Evolutionary conservation across 1,140 invertebrate genomes (phyloP), one percentile per base, ranked within the genome.

Genomic region (Ditylenchus dipsaci): DNA sequence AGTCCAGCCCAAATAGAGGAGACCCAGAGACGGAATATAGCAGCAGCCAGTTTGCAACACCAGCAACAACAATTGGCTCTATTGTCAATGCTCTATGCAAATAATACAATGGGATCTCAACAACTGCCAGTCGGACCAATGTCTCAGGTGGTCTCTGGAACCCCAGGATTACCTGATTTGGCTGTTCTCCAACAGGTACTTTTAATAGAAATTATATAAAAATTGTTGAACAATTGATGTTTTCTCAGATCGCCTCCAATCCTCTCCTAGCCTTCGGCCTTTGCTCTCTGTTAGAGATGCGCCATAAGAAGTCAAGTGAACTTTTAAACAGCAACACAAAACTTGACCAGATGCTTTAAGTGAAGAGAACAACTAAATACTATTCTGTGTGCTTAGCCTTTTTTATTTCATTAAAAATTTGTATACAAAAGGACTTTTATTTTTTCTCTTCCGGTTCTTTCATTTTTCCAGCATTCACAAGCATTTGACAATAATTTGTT

Each of bases 171-270:
- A 7, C 17, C 27, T 21, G 15, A 61, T 33, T 61, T 61, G 59
- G 11, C 53, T 30, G 53, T 26, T 11, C 59, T 61, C 3, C 49
- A 53, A 17, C 49, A 53, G 49, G 49, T 53, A 53, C 3, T 21
- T 53, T 53, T 21, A 53, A 53, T 19, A 45, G 43, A 45, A 45
- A 45, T 45, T 45, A 45, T 13, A 13, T 45, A n/a, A n/a, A n/a
- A n/a, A n/a, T n/a, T n/a, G n/a, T n/a, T n/a, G n/a, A n/a, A n/a
- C n/a, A n/a, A n/a, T n/a, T n/a, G n/a, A n/a, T n/a, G n/a, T n/a
- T n/a, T n/a, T n/a, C n/a, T n/a, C n/a, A 67, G 65, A n/a, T 67
- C 29, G 27, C 65, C 43, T 43, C 47, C 21, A 67, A 67, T 45
- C 65, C 65, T 19, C 13, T 67, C 0, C 29, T 67, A 23, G 65